Percentiles rank a stretch among this genome's conserved stretches.
phyloP scores from a whole-genome alignment of 2,888 invertebrate genomes.

The Melanchra persicariae region DNA sequence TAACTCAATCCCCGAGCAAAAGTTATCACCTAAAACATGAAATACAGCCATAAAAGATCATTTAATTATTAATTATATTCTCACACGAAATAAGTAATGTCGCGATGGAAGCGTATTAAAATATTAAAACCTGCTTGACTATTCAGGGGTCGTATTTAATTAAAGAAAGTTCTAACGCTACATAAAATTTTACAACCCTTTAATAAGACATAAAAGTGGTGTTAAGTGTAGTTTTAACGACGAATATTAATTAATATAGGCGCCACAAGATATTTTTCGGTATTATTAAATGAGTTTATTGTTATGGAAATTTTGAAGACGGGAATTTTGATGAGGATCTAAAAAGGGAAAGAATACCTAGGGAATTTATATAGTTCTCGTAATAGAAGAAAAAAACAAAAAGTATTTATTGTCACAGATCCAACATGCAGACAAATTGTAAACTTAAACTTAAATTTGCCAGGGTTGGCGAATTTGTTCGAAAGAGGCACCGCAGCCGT shows the following conservation, averaged over 20 bases:
- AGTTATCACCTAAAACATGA: constrained; percentile 31
- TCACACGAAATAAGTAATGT: constrained; percentile 71
- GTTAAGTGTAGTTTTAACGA: constrained; percentile 83
- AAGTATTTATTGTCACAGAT: too few species aligned
- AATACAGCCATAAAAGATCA: constrained; percentile 42
- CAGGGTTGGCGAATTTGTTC: too few species aligned
- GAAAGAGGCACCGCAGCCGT: too few species aligned
- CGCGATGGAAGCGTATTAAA: constrained; percentile 69
- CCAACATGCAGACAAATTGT: too few species aligned
- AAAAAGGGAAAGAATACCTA: not conserved
- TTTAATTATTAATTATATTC: constrained; percentile 68
- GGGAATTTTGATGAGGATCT: not conserved
- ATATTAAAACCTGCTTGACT: constrained; percentile 85
- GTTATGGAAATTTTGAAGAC: constrained; percentile 43
- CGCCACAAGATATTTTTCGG: constrained; percentile 82
- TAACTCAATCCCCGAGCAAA: constrained; percentile 8
- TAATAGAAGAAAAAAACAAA: too few species aligned
- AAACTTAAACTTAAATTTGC: too few species aligned
- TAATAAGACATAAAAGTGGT: constrained; percentile 88
- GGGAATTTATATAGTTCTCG: too few species aligned
- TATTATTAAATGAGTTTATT: constrained; percentile 69
- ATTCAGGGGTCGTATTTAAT: constrained; percentile 90
- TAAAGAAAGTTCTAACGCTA: constrained; percentile 83
- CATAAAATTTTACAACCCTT: constrained; percentile 90
- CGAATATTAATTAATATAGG: constrained; percentile 87